Conservation (phyloP, 2,888 invertebrate species). For the Meliscaeva auricollis region DNA sequence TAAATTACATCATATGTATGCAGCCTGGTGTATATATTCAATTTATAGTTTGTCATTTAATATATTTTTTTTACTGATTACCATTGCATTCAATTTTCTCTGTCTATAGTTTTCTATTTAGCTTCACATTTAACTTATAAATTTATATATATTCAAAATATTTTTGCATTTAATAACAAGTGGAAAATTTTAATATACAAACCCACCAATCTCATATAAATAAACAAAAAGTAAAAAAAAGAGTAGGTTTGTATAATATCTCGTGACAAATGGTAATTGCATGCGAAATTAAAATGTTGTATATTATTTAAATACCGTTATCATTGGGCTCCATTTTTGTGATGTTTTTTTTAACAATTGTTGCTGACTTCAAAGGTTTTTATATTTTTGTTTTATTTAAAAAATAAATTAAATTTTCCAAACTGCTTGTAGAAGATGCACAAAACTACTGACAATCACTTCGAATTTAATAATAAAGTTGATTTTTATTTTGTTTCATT, state of each 20-base stretch:
- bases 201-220: too few relatives aligned
- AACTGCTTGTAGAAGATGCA: slow-evolving; percentile 26
- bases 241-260: background rate
- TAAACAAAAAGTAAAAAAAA: too few relatives aligned
- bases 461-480: slow-evolving; percentile 27
- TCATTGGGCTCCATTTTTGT: slow-evolving; percentile 67
- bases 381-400: slow-evolving; percentile 2
- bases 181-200: too few relatives aligned
- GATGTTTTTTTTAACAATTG: background rate
- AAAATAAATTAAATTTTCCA: slow-evolving; percentile 18
- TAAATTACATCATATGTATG: too few relatives aligned
- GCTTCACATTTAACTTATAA: too few relatives aligned
- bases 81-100: too few relatives aligned
- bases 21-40: too few relatives aligned
- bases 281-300: slow-evolving; percentile 40
- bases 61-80: too few relatives aligned
- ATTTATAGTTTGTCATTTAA: too few relatives aligned
- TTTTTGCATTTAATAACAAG: too few relatives aligned
- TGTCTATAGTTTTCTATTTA: too few relatives aligned
- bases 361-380: slow-evolving; percentile 2
- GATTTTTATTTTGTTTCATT: slow-evolving; percentile 34
- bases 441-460: slow-evolving; percentile 55
- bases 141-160: too few relatives aligned
- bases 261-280: slow-evolving; percentile 44
- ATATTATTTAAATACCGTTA: slow-evolving; percentile 55